Percentiles rank a stretch among this genome's conserved stretches.
Evolutionary conservation across 2,888 invertebrate species (phyloP).

Genomic region (Schizotus pectinicornis): DNA sequence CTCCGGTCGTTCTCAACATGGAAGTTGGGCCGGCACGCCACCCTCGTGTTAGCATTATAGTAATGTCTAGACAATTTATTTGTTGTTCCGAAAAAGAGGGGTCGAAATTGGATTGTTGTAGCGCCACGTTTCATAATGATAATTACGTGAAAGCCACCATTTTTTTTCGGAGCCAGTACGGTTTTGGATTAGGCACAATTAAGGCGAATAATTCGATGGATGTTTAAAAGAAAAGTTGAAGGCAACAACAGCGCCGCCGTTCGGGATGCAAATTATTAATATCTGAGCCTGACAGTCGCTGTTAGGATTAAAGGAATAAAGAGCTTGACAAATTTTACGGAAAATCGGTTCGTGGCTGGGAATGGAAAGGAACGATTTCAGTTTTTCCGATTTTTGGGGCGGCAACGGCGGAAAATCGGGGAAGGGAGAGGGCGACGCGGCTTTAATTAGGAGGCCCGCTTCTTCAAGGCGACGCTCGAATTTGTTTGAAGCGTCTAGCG

Average conservation of each 20-base stretch:
- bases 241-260: neutral
- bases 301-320: conserved; percentile 25
- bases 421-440: neutral
- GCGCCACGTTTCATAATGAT: neutral
- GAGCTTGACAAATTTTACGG: conserved; percentile 25
- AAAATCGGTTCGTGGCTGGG: conserved; percentile 11
- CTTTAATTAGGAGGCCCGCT: too few species aligned
- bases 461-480: too few species aligned
- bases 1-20: conserved; percentile 19
- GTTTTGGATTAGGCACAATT: neutral
- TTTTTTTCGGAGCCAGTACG: too few species aligned
- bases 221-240: conserved; percentile 12
- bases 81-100: conserved; percentile 4
- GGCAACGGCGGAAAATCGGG: neutral
- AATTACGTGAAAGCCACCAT: too few species aligned
- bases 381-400: neutral
- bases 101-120: neutral
- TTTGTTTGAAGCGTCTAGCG: neutral
- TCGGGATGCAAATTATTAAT: conserved; percentile 27
- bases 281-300: conserved; percentile 27
- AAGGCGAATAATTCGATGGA: conserved; percentile 1
- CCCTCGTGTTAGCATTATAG: conserved; percentile 7
- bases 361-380: neutral
- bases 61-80: conserved; percentile 21
- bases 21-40: conserved; percentile 6